Evolutionary conservation across 2,888 invertebrate species (phyloP).

Genomic region (Limnephilus lunatus): DNA sequence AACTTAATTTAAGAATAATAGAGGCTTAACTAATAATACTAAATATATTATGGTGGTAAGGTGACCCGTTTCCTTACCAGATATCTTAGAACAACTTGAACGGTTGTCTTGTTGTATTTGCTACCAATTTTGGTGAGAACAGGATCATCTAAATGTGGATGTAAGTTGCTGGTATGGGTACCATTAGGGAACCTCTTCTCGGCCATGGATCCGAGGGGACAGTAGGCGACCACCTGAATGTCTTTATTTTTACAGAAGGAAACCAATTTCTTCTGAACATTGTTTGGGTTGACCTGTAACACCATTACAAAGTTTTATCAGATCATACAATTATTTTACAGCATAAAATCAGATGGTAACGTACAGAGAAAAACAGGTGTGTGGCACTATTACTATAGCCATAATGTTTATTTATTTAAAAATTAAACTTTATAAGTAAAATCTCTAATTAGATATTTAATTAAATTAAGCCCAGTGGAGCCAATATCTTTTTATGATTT

Average conservation of each 20-base stretch:
- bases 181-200: constrained; percentile 72
- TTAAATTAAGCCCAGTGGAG: no score
- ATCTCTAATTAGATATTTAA: no score
- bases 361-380: no score
- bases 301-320: neutral
- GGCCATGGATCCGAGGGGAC: constrained; percentile 82
- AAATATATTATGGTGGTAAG: neutral
- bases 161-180: constrained; percentile 70
- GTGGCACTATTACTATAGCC: no score
- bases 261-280: constrained; percentile 83
- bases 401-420: no score
- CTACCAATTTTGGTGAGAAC: constrained; percentile 76
- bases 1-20: constrained; percentile 82
- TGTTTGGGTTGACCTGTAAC: constrained; percentile 78
- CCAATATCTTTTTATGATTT: no score
- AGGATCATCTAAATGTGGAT: constrained; percentile 77
- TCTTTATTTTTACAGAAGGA: constrained; percentile 81
- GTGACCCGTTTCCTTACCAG: constrained; percentile 74
- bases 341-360: no score
- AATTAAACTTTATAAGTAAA: no score
- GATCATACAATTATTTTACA: no score
- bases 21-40: constrained; percentile 72
- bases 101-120: constrained; percentile 81
- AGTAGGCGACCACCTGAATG: constrained; percentile 81
- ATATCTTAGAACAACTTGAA: constrained; percentile 81